These are phyloP conservation scores for Ptiloglossa arizonensis DNA, from an alignment of 1,140 invertebrate genomes.

Conservation along the genomic window DNA sequence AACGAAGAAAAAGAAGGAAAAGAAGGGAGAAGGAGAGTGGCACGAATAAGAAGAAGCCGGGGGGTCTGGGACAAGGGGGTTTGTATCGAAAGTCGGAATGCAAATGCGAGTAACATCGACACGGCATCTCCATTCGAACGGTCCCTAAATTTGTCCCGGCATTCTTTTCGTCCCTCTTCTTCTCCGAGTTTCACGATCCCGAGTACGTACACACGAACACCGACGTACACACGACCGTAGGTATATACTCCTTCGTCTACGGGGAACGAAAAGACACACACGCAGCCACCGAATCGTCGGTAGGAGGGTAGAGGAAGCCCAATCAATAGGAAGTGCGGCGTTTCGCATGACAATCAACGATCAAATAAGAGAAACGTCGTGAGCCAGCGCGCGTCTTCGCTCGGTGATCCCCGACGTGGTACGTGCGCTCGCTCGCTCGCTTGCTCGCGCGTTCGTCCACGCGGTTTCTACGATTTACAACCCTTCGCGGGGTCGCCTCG, in stretches of 20 bases:
- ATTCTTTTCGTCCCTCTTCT: conserved; percentile 57
- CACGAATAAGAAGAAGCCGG: not conserved
- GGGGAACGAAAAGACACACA: conserved; percentile 61
- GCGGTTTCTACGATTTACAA: no score
- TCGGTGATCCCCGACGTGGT: no score
- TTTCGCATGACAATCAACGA: conserved; percentile 76
- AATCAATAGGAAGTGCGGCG: conserved; percentile 75
- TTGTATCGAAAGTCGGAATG: conserved; percentile 72
- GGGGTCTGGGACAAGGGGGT: conserved; percentile 58
- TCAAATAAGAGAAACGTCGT: conserved; percentile 71
- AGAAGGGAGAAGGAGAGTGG: not conserved
- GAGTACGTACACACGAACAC: conserved; percentile 23
- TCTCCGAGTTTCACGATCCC: conserved; percentile 22
- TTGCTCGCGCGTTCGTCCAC: no score
- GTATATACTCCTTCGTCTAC: conserved; percentile 35
- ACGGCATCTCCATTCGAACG: conserved; percentile 71
- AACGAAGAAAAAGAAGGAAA: no score
- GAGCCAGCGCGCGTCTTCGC: conserved; percentile 48
- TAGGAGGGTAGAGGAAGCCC: conserved; percentile 48
- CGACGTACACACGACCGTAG: conserved; percentile 18
- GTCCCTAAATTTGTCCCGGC: conserved; percentile 70
- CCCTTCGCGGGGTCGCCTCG: no score
- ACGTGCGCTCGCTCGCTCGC: no score
- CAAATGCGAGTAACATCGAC: conserved; percentile 72
- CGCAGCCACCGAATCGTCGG: conserved; percentile 39